Evolutionary conservation across 1,140 invertebrate species (phyloP).

Genomic region (Leucophenga varia): DNA sequence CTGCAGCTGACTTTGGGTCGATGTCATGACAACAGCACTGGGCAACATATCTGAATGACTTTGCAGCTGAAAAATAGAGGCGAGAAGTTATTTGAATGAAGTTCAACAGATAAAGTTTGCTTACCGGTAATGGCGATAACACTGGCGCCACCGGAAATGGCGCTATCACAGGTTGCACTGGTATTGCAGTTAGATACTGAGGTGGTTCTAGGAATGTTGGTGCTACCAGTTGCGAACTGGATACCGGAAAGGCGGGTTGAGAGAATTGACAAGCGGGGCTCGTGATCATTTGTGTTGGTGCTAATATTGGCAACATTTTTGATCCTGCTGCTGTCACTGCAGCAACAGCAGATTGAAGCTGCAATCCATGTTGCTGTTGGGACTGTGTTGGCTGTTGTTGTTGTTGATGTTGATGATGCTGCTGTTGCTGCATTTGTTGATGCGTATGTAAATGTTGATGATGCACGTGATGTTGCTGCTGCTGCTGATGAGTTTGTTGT

Average conservation of each 20-base stretch:
- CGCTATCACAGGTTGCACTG: slow-evolving; percentile 62
- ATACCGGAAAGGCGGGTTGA: slow-evolving; percentile 36
- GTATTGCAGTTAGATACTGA: slow-evolving; percentile 65
- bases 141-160: slow-evolving; percentile 51
- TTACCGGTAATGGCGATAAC: slow-evolving; percentile 49
- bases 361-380: slow-evolving; percentile 16
- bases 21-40: slow-evolving; percentile 58
- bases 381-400: slow-evolving; percentile 26
- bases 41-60: slow-evolving; percentile 34
- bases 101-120: too few relatives aligned
- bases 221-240: slow-evolving; percentile 43
- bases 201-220: slow-evolving; percentile 61
- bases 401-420: slow-evolving; percentile 15
- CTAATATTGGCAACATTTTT: slow-evolving; percentile 30
- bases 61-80: slow-evolving; percentile 4
- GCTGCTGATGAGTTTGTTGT: slow-evolving; percentile 21
- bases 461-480: slow-evolving; percentile 12
- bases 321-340: slow-evolving; percentile 26
- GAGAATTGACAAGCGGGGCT: slow-evolving; percentile 35
- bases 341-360: slow-evolving; percentile 1
- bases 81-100: too few relatives aligned
- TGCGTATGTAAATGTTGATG: neutral
- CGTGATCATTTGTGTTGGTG: slow-evolving; percentile 28
- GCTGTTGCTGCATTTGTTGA: slow-evolving; percentile 24
- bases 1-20: slow-evolving; percentile 68